These are phyloP conservation scores for Dipodomys ordii DNA, from an alignment of 2,113 vertebrate genomes.

Conservation along the genomic window DNA sequence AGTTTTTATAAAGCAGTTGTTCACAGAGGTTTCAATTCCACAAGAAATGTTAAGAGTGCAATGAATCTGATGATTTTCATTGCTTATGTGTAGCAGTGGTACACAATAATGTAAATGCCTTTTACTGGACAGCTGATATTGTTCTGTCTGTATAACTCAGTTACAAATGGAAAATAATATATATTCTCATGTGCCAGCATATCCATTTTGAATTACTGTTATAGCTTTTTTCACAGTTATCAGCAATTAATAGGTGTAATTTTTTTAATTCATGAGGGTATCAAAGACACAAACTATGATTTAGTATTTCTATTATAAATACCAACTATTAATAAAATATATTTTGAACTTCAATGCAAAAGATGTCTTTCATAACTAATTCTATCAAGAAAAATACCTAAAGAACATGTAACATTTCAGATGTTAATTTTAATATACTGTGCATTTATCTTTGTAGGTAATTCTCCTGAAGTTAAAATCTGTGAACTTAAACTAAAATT, in stretches of 20 bases:
- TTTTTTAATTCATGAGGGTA: not conserved
- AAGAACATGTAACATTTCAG: constrained; percentile 4
- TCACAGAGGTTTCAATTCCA: no score
- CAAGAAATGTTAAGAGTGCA: no score
- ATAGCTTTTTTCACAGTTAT: not conserved
- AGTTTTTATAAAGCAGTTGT: no score
- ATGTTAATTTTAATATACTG: not conserved
- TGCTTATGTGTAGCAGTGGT: not conserved
- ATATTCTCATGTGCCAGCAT: not conserved
- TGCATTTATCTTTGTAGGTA: not conserved
- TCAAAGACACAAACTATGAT: not conserved
- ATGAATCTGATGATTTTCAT: no score
- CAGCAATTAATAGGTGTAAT: no score
- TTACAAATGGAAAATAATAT: not conserved
- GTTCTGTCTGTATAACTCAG: no score
- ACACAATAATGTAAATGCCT: not conserved
- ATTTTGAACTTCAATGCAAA: not conserved
- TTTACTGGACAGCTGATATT: no score
- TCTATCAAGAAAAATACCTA: not conserved
- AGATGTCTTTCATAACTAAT: not conserved
- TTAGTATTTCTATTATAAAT: not conserved
- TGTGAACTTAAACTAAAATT: not conserved
- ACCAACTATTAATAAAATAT: not conserved
- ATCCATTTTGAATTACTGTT: not conserved
- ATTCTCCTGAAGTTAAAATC: constrained; percentile 52